Base-by-base conservation (phyloP, 2,888 invertebrate species). In the Dexiosoma caninum region DNA sequence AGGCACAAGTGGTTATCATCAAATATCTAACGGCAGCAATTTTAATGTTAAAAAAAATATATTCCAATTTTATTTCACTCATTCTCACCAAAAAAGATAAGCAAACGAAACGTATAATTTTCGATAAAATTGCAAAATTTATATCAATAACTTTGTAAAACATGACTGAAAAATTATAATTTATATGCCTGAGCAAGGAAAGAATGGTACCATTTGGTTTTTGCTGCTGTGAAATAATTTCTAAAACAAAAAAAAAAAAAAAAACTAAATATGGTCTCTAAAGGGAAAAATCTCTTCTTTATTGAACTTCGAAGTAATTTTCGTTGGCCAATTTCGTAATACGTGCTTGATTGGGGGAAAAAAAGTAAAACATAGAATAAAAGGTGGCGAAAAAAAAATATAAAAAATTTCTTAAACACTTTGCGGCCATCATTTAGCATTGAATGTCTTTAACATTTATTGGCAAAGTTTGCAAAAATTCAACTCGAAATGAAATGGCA, bases 121-220 rank as follows among this genome's bases (percentile, higher is more conserved):
- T 46, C 44, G 66, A 51, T 70, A 74, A 64, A 59, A 53, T 51
- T 27, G 64, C 51, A 57, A 81, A 76, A 77, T 77, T 81, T 77
- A 81, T 81, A 81, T 81, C 81, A 74, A 81, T 77, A 81, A 81
- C 57, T 81, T 72, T 64, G 69, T 74, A 77, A 81, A 81, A 81
- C 81, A 81, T 81, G 77, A 57, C 70, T 67, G 81, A 64, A 42
- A 77, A 77, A 77, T 77, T 55, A 77, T 81, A 72, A 81, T 81
- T 81, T 81, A 81, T n/a, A n/a, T 77, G 62, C 55, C n/a, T 3
- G 14, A 55, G 12, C 9, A 66, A 16, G n/a, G n/a, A 23, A 57
- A 60, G 35, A 37, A 40, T 40, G 59, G 55, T 64, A 79, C 16
- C 59, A 75, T 70, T 64, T 79, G 64, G 59, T 75, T 75, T 51